Evolutionary conservation across 2,113 vertebrate genomes (phyloP).

Genomic region (Carassius gibelio): DNA sequence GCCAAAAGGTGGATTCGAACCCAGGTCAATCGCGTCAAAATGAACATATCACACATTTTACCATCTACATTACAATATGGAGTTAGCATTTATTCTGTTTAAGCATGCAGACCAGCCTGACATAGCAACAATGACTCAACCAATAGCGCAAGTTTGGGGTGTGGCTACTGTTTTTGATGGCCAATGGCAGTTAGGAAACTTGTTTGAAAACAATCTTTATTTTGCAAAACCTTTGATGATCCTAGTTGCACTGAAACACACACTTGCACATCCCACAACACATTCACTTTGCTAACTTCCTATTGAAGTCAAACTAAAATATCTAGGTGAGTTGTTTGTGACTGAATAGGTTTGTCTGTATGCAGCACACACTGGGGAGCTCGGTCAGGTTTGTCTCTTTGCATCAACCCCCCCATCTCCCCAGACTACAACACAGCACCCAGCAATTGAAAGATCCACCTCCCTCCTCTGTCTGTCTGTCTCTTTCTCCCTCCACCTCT

Average conservation of each 20-base stretch:
- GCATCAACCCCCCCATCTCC: conserved; percentile 61
- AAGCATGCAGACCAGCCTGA: background rate
- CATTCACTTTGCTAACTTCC: background rate
- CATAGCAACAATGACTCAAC: background rate
- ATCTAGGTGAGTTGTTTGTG: conserved; percentile 9
- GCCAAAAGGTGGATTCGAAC: too few relatives aligned
- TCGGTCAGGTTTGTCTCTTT: conserved; percentile 49
- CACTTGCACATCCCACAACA: background rate
- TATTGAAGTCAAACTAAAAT: conserved; percentile 15
- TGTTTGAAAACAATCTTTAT: background rate
- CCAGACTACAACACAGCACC: conserved; percentile 64
- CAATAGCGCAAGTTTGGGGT: background rate
- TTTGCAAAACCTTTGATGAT: background rate
- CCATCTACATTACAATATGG: too few relatives aligned
- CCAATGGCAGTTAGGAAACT: background rate
- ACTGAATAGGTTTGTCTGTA: conserved; percentile 8
- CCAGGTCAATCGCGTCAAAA: too few relatives aligned
- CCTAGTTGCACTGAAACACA: background rate
- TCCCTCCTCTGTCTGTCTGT: conserved; percentile 55
- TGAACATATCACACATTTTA: too few relatives aligned
- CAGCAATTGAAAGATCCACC: conserved; percentile 68
- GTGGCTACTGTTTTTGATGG: background rate
- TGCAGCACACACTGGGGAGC: background rate
- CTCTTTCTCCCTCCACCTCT: conserved; percentile 47
- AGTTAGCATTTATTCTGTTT: too few relatives aligned